Conservation (phyloP, 2,888 invertebrate species). For the Tetranychus truncatus region DNA sequence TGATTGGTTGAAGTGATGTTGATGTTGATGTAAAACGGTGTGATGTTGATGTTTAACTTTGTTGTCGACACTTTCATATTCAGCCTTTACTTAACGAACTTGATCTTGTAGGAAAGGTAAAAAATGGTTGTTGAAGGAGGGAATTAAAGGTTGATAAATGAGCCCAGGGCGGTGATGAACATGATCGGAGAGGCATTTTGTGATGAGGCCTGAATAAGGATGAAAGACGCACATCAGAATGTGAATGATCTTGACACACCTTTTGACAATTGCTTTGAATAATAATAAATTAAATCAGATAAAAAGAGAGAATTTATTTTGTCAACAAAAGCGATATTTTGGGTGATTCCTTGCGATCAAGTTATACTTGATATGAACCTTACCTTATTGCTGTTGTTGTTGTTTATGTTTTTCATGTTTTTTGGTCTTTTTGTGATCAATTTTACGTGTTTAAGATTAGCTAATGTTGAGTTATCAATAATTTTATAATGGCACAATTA, state of each 20-base stretch:
- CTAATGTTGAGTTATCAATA: background rate
- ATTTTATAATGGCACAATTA: background rate
- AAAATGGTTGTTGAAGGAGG: too few species aligned
- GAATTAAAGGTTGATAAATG: background rate
- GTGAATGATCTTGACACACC: background rate
- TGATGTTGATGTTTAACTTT: background rate
- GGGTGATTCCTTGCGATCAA: background rate
- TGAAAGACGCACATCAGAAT: background rate
- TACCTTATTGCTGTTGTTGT: background rate
- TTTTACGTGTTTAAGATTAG: background rate
- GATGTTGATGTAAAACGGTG: background rate
- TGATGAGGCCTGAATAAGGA: background rate
- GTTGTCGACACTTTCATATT: too few species aligned
- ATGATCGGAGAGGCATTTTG: background rate
- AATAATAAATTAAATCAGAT: background rate
- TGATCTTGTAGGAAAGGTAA: background rate
- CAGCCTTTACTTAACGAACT: background rate
- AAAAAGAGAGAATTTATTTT: background rate
- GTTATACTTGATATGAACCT: background rate
- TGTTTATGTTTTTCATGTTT: background rate
- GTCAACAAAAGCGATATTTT: background rate
- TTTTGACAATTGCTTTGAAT: background rate
- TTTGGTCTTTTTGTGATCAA: background rate
- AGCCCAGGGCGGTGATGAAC: background rate
- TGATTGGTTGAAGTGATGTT: background rate